Evolutionary conservation across 2,797 vertebrate genomes (phyloP), one percentile per base, ranked within the genome.

Genomic region (Falco columbarius): DNA sequence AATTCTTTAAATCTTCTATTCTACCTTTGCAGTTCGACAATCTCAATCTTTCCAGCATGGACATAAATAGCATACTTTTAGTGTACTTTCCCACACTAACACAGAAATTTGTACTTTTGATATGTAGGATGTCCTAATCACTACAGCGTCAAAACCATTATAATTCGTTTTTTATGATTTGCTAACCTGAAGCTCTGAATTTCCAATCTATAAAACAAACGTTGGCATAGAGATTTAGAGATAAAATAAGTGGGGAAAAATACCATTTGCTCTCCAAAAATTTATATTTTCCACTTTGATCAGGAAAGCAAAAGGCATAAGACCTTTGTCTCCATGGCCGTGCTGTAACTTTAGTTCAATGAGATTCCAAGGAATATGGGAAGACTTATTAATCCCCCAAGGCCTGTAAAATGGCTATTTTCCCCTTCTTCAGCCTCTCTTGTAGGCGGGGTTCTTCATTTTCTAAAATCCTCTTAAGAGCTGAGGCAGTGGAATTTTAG

Each of bases 331-430:
- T 98, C 96, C 61, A 71, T 84, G 71, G 94, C 90, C 88, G 93
- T 92, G 93, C 89, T 97, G 91, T 95, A 98, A 98, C 96, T 97
- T 93, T 81, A 98, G 96, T 97, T 98, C 97, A 98, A 96, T 97
- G 76, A 94, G 95, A 98, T 98, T 98, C 98, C 96, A 98, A 97
- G 95, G 98, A 98, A 97, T 97, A 97, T 62, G 86, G 70, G 70
- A 97, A 98, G 97, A 98, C 77, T 97, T 98, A 98, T 98, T 98
- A 96, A 97, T 98, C 98, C 97, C 98, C 6, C 22, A 87, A 92
- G 98, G 81, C 89, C 93, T 97, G 90, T 97, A 97, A 98, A 97
- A 71, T 83, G 67, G 79, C 61, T 93, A 93, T 98, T 97, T 95
- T 98, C 93, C 92, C 97, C 80, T 95, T 65, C 80, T 96, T 97